Evolutionary conservation across 1,140 invertebrate genomes (phyloP).

Genomic region (Drosophila mauritiana): DNA sequence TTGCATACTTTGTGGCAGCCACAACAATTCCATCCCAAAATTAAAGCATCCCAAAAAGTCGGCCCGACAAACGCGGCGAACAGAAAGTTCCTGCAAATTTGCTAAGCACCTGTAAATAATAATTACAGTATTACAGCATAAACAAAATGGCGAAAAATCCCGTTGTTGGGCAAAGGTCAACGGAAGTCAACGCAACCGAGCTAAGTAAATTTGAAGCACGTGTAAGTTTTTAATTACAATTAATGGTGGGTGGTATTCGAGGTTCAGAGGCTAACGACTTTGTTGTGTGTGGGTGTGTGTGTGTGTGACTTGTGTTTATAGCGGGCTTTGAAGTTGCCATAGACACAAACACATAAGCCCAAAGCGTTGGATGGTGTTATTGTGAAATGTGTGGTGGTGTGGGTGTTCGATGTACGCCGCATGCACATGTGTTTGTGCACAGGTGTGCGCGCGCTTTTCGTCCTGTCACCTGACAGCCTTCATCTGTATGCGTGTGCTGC

Average conservation of each 20-base stretch:
- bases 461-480: constrained; percentile 41
- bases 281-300: constrained; percentile 5
- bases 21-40: not conserved
- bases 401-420: not conserved
- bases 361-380: not conserved
- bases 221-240: constrained; percentile 80
- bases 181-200: constrained; percentile 35
- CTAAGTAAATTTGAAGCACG: constrained; percentile 63
- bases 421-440: constrained; percentile 7
- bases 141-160: constrained; percentile 25
- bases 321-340: constrained; percentile 58
- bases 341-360: constrained; percentile 21
- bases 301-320: constrained; percentile 44
- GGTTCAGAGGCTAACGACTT: constrained; percentile 4
- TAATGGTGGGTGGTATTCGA: constrained; percentile 30
- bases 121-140: constrained; percentile 54
- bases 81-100: constrained; percentile 30
- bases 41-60: constrained; percentile 22
- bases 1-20: constrained; percentile 49
- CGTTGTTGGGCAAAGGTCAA: constrained; percentile 40
- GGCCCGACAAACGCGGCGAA: constrained; percentile 7
- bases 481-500: constrained; percentile 3
- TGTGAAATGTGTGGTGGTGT: not conserved
- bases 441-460: constrained; percentile 32
- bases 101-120: constrained; percentile 59